Conservation (phyloP, 2,113 vertebrate genomes). For the Narcine bancroftii region DNA sequence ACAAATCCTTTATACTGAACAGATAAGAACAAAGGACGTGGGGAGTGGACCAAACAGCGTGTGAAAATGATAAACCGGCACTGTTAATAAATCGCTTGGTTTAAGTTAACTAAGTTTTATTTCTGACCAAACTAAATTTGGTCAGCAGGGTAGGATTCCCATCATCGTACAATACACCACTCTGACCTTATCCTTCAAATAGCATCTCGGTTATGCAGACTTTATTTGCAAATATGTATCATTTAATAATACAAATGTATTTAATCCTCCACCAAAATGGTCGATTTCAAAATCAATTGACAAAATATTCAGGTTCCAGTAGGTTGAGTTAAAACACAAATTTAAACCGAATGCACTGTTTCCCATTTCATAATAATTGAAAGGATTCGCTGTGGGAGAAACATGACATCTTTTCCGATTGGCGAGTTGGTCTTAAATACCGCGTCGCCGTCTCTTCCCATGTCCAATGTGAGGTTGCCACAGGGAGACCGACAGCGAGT, state of each 20-base stretch:
- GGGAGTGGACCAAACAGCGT: background rate
- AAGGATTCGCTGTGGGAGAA: background rate
- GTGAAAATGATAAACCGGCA: background rate
- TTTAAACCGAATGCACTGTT: background rate
- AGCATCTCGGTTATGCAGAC: background rate
- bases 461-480: background rate
- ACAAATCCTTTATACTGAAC: background rate
- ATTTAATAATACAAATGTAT: background rate
- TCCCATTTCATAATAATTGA: background rate
- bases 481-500: background rate
- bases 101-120: background rate
- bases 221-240: background rate
- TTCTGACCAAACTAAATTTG: background rate
- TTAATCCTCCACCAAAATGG: background rate
- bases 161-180: background rate
- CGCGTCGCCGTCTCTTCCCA: background rate
- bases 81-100: constrained; percentile 14
- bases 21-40: background rate
- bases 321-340: background rate
- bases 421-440: background rate
- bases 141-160: background rate
- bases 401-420: background rate
- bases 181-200: background rate
- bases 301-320: background rate
- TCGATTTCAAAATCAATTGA: background rate